Evolutionary conservation across 2,888 invertebrate species (phyloP).

Genomic region (Andricus curvator): DNA sequence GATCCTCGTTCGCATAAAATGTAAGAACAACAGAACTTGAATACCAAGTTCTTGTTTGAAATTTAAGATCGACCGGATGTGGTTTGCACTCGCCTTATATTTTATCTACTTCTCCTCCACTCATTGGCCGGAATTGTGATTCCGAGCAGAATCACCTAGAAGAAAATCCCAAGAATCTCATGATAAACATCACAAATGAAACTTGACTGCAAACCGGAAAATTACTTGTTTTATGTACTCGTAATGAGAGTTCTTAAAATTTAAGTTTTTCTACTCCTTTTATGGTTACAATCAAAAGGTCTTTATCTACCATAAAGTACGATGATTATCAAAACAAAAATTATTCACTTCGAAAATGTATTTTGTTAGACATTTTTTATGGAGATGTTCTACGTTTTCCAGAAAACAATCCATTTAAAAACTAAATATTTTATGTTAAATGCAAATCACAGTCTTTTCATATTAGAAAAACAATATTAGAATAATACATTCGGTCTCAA

Average conservation of each 20-base stretch:
- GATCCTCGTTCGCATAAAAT: conserved; percentile 38
- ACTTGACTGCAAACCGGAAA: background rate
- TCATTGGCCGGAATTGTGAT: conserved; percentile 4
- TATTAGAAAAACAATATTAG: too few relatives aligned
- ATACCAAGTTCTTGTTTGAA: conserved; percentile 17
- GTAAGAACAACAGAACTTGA: background rate
- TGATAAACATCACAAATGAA: background rate
- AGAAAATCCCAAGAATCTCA: conserved; percentile 22
- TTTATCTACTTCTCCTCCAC: background rate
- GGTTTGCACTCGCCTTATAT: background rate
- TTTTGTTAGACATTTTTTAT: too few relatives aligned
- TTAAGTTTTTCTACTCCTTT: too few relatives aligned
- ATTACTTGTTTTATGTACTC: background rate
- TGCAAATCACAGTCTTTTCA: too few relatives aligned
- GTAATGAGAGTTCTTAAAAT: background rate
- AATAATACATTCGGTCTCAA: too few relatives aligned
- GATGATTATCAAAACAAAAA: too few relatives aligned
- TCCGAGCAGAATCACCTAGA: conserved; percentile 3
- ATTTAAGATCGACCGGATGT: conserved; percentile 11
- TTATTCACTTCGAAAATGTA: too few relatives aligned
- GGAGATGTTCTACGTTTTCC: too few relatives aligned
- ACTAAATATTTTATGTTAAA: too few relatives aligned
- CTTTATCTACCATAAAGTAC: too few relatives aligned
- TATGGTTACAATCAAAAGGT: too few relatives aligned
- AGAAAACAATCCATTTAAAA: too few relatives aligned